Conservation (phyloP, 2,113 vertebrate genomes). For the Sturnira hondurensis region DNA sequence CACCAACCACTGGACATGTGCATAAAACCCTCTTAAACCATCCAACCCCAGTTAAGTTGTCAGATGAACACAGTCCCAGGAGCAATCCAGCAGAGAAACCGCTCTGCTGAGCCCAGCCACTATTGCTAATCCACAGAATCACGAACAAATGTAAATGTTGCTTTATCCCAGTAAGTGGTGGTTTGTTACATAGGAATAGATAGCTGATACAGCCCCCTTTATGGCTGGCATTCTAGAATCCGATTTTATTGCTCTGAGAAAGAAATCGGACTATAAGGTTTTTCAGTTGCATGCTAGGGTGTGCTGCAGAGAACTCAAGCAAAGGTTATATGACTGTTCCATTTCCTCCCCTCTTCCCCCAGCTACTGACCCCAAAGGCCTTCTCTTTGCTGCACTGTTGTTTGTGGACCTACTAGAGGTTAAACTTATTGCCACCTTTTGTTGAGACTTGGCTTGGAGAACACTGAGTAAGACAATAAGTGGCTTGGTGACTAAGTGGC, state of each 20-base stretch:
- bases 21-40: neutral
- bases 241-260: neutral
- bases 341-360: neutral
- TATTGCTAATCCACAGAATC: neutral
- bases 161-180: neutral
- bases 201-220: neutral
- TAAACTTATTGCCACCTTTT: neutral
- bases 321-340: neutral
- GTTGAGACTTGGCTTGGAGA: neutral
- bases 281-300: neutral
- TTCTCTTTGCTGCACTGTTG: neutral
- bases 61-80: neutral
- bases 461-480: slow-evolving; percentile 33
- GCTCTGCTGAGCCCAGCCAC: neutral
- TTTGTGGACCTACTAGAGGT: neutral
- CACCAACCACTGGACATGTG: neutral
- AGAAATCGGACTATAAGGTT: neutral
- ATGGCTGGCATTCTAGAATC: neutral
- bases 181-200: neutral
- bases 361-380: neutral
- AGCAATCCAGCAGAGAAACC: neutral
- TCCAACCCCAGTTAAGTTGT: neutral
- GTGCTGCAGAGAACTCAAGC: neutral
- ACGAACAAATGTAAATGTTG: neutral
- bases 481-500: slow-evolving; percentile 42